These are phyloP conservation scores for Callinectes sapidus DNA, from an alignment of 2,888 invertebrate genomes.

Conservation along the genomic window DNA sequence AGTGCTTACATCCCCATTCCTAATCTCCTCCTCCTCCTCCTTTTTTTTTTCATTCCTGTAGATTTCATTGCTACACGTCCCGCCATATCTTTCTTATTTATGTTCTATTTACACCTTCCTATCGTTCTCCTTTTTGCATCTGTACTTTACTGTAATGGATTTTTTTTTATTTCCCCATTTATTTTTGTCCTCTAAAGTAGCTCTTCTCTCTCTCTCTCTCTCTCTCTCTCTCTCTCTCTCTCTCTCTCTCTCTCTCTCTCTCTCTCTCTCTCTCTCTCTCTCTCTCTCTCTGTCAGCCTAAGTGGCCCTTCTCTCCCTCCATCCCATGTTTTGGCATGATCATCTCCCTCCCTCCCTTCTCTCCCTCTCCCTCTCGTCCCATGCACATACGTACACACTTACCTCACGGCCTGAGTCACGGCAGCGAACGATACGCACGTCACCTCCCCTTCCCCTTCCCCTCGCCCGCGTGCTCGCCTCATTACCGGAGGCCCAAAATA, in stretches of 20 bases:
- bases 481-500: not conserved
- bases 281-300: not conserved
- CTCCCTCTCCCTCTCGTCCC: not conserved
- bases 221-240: slow-evolving; percentile 42
- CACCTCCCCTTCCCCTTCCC: not conserved
- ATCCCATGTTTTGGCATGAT: not conserved
- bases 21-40: not conserved
- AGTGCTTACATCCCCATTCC: not conserved
- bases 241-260: slow-evolving; percentile 42
- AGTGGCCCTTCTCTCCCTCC: not conserved
- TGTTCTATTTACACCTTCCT: not conserved
- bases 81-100: not conserved
- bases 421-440: not conserved
- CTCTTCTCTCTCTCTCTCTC: not conserved
- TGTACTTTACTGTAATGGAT: too few species aligned
- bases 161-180: not conserved
- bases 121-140: not conserved
- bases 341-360: not conserved
- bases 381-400: not conserved
- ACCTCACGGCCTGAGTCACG: slow-evolving; percentile 8
- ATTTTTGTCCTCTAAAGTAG: not conserved
- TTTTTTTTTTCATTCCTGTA: not conserved
- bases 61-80: not conserved
- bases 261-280: slow-evolving; percentile 29
- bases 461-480: not conserved